Percentiles rank a stretch among this genome's conserved stretches.
phyloP scores from a whole-genome alignment of 2,113 vertebrate genomes.

The Callospermophilus lateralis region DNA sequence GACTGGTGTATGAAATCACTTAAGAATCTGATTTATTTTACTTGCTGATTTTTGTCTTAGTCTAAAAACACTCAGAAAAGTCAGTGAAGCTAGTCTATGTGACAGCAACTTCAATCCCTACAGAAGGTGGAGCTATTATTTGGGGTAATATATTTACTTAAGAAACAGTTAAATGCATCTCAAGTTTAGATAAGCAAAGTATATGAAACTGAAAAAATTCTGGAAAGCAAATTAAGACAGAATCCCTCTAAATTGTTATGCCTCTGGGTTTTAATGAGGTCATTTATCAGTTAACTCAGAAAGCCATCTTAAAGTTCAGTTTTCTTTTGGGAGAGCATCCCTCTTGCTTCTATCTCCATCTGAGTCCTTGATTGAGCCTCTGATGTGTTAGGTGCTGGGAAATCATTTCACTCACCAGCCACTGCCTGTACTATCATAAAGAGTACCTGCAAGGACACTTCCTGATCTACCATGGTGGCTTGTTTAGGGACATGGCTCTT shows the following conservation, averaged over 20 bases:
- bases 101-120: background rate
- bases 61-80: slow-evolving; percentile 4
- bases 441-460: background rate
- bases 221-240: background rate
- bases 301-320: background rate
- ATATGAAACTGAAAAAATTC: background rate
- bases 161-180: background rate
- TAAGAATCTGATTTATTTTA: background rate
- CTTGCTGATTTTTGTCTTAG: background rate
- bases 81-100: background rate
- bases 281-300: background rate
- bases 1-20: slow-evolving; percentile 63
- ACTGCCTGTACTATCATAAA: background rate
- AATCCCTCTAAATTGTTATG: background rate
- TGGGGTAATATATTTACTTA: background rate
- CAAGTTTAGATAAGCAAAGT: background rate
- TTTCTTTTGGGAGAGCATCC: background rate
- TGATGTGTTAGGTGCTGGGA: background rate
- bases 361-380: background rate
- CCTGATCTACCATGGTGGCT: background rate
- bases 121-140: background rate
- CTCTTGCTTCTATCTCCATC: background rate
- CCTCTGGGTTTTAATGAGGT: background rate
- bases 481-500: background rate
- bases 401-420: background rate